Evolutionary conservation across 2,797 vertebrate genomes (phyloP).

Genomic region (Melanotaenia pygmaea): DNA sequence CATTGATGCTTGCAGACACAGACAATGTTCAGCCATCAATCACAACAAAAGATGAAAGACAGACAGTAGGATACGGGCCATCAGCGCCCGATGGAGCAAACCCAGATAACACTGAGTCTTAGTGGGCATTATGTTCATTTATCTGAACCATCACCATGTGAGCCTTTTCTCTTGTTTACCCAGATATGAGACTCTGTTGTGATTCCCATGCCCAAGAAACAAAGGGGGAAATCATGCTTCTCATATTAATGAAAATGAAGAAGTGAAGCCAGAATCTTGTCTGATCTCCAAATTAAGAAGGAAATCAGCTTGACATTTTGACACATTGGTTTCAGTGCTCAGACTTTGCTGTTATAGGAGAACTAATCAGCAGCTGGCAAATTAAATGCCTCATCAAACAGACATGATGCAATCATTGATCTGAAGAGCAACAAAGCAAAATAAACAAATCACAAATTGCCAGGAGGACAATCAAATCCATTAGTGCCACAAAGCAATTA

Average conservation of each 20-base stretch:
- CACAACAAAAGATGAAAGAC: conserved; percentile 24
- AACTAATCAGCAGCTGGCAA: no score
- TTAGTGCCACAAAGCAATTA: no score
- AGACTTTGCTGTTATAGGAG: no score
- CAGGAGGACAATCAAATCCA: no score
- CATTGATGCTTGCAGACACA: neutral
- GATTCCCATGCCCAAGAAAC: conserved; percentile 31
- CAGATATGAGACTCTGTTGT: conserved; percentile 27
- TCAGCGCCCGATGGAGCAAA: conserved; percentile 36
- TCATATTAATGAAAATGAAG: conserved; percentile 45
- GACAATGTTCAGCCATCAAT: neutral
- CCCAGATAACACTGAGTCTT: conserved; percentile 31
- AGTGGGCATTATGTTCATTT: conserved; percentile 37
- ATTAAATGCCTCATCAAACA: no score
- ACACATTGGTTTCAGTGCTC: no score
- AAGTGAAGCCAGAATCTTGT: conserved; percentile 19
- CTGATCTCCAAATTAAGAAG: neutral
- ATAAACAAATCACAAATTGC: no score
- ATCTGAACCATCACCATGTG: conserved; percentile 23
- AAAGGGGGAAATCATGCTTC: conserved; percentile 43
- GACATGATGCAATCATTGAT: no score
- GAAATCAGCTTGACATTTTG: neutral
- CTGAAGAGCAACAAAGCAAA: no score
- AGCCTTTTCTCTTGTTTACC: conserved; percentile 49
- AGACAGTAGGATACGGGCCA: conserved; percentile 29